phyloP scores from a whole-genome alignment of 2,888 invertebrate genomes.

The Lithodes maja region DNA sequence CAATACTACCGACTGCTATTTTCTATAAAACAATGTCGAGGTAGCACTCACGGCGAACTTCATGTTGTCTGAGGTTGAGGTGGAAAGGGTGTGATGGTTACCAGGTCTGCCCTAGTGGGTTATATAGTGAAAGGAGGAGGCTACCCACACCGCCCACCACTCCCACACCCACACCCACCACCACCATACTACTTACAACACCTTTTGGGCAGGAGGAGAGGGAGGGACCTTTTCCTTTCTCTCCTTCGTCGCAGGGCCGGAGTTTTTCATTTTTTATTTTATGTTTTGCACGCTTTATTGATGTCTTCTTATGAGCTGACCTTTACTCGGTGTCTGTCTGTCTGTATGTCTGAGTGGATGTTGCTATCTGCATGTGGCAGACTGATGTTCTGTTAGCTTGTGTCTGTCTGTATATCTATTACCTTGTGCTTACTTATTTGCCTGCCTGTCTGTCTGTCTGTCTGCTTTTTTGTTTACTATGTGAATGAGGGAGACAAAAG shows the following conservation, averaged over 20 bases:
- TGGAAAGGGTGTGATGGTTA: neutral
- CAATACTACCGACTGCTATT: too few species aligned
- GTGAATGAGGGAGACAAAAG: too few species aligned
- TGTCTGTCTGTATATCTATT: too few species aligned
- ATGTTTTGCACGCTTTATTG: too few species aligned
- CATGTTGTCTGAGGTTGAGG: neutral
- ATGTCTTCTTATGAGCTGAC: too few species aligned
- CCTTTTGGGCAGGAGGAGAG: neutral
- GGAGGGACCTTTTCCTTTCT: neutral
- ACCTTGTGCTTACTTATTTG: too few species aligned
- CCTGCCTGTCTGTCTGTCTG: too few species aligned
- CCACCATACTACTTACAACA: neutral
- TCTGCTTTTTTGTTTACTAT: too few species aligned
- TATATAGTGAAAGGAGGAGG: neutral
- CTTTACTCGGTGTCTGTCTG: neutral
- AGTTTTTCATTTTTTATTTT: too few species aligned
- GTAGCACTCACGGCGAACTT: neutral
- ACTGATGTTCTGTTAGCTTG: too few species aligned
- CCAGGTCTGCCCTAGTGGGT: neutral
- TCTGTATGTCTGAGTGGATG: neutral
- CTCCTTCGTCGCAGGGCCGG: neutral
- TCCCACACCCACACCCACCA: slow-evolving; percentile 15
- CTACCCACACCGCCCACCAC: neutral
- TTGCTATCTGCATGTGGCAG: neutral
- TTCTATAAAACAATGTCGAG: neutral